phyloP scores from a whole-genome alignment of 2,888 invertebrate species.

The Ormyrus thymus region DNA sequence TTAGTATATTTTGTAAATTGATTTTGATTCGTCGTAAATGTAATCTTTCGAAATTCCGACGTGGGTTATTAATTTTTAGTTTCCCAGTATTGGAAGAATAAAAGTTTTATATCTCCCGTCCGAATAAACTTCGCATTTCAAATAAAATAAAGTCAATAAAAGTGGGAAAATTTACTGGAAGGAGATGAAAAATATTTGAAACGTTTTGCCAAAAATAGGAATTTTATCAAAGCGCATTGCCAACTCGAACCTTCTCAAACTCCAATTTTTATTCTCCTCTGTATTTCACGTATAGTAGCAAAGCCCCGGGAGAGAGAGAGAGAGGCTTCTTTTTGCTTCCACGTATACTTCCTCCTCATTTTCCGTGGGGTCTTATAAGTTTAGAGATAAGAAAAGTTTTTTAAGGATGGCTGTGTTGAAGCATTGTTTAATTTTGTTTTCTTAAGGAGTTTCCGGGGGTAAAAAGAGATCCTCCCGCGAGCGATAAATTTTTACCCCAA shows the following conservation, averaged over 20 bases:
- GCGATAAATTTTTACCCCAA: slow-evolving; percentile 33
- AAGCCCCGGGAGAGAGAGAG: neutral
- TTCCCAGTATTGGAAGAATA: no score
- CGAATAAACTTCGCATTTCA: no score
- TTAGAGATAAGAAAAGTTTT: slow-evolving; percentile 50
- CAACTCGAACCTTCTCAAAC: neutral
- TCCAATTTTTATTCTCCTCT: slow-evolving; percentile 29
- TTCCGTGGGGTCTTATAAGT: slow-evolving; percentile 30
- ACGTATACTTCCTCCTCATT: slow-evolving; percentile 6
- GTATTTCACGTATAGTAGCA: slow-evolving; percentile 14
- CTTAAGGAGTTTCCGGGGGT: slow-evolving; percentile 28
- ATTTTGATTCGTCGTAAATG: no score
- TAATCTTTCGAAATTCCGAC: no score
- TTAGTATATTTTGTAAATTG: no score
- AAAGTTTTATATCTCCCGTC: no score
- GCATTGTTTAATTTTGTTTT: slow-evolving; percentile 54
- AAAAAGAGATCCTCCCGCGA: slow-evolving; percentile 23
- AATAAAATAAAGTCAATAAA: no score
- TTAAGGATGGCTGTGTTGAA: slow-evolving; percentile 37
- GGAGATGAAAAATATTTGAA: neutral
- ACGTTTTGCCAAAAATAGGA: slow-evolving; percentile 12
- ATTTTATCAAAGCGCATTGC: neutral
- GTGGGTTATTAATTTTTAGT: no score
- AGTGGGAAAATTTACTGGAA: no score
- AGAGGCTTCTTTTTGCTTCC: neutral